Conservation (phyloP, 1,140 invertebrate genomes). For the Geopemphigus sp. region DNA sequence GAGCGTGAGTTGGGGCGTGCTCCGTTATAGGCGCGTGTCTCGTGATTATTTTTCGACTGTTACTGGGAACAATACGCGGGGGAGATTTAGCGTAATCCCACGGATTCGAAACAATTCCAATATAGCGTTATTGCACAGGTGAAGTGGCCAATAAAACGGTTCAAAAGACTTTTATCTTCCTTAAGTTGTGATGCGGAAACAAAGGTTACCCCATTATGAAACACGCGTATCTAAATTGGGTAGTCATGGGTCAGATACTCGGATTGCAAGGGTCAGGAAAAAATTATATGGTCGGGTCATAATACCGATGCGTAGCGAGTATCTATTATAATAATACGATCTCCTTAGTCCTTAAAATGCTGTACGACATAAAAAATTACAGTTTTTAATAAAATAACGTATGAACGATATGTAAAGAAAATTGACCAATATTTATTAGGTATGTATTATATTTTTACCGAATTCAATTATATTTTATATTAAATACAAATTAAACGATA, state of each 20-base stretch:
- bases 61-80: not conserved
- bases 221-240: not conserved
- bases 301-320: no score
- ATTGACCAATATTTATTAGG: no score
- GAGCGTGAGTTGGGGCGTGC: slow-evolving; percentile 19
- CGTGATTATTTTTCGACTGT: slow-evolving; percentile 22
- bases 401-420: no score
- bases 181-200: not conserved
- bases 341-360: no score
- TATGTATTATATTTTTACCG: no score
- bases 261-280: no score
- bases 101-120: slow-evolving; percentile 32
- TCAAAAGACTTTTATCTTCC: slow-evolving; percentile 35
- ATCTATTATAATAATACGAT: no score
- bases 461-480: no score
- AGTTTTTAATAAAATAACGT: no score
- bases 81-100: slow-evolving; percentile 26
- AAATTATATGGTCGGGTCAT: no score
- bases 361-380: no score
- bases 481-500: no score
- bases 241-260: not conserved
- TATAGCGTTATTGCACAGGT: slow-evolving; percentile 4
- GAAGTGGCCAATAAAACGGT: slow-evolving; percentile 32
- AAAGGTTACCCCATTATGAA: not conserved
- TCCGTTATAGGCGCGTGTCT: slow-evolving; percentile 23